These are phyloP conservation scores for Blomia tropicalis DNA, from an alignment of 2,888 invertebrate species.

Conservation along the genomic window DNA sequence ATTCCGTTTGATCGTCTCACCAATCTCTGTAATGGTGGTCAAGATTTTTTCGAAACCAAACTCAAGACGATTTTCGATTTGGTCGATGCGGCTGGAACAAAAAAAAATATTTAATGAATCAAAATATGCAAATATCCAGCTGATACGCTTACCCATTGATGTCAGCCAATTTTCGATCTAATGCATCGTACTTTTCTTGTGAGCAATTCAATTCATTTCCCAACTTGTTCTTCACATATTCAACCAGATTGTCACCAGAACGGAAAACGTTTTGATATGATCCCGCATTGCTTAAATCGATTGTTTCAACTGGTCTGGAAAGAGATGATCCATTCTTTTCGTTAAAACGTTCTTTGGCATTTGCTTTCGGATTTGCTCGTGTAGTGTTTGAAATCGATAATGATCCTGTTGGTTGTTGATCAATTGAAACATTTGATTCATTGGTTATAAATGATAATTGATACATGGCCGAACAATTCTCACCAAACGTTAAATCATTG, in stretches of 20 bases:
- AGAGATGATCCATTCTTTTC: not conserved
- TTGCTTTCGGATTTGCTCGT: not conserved
- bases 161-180: slow-evolving; percentile 1
- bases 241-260: slow-evolving; percentile 2
- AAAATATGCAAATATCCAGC: not conserved
- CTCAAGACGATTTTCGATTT: not conserved
- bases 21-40: not conserved
- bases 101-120: not conserved
- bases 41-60: not conserved
- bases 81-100: not conserved
- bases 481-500: slow-evolving; percentile 23
- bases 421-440: not conserved
- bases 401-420: not conserved
- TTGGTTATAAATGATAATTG: not conserved
- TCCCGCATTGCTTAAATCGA: not conserved
- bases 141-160: not conserved
- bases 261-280: not conserved
- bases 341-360: not conserved
- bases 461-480: not conserved
- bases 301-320: not conserved
- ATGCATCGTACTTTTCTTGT: slow-evolving; percentile 6
- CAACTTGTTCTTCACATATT: not conserved
- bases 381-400: not conserved
- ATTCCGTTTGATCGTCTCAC: not conserved
- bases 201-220: not conserved